Evolutionary conservation across 2,888 invertebrate genomes (phyloP).

Genomic region (Cryptocheilus praepositus): DNA sequence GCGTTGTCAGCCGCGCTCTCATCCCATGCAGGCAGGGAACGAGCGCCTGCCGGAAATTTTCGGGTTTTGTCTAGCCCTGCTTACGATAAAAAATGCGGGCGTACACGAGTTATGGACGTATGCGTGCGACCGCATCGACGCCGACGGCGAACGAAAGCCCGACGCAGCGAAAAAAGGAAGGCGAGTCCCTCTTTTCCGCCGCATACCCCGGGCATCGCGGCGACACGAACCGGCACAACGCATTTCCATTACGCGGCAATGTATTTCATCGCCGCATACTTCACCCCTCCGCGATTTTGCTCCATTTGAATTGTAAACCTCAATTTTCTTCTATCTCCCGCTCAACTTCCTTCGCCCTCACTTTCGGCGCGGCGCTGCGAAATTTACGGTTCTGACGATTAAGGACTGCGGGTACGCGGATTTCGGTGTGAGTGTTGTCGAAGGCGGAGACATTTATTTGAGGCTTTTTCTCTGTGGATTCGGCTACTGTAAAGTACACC

Average conservation of each 20-base stretch:
- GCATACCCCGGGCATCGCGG: conserved; percentile 43
- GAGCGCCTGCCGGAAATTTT: no score
- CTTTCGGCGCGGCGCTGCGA: not conserved
- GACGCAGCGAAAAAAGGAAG: conserved; percentile 3
- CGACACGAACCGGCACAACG: conserved; percentile 48
- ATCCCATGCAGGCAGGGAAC: no score
- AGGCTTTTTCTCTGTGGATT: no score
- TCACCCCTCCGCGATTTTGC: conserved; percentile 47
- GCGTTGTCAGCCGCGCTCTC: no score
- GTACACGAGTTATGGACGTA: no score
- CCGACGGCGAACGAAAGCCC: not conserved
- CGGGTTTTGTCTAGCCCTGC: no score
- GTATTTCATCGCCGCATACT: conserved; percentile 44
- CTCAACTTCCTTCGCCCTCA: conserved; percentile 3
- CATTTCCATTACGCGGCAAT: conserved; percentile 55
- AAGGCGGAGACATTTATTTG: no score
- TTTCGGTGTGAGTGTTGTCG: no score
- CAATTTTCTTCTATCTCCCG: conserved; percentile 30
- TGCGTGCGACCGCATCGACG: not conserved
- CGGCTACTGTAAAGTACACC: no score
- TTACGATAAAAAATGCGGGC: no score
- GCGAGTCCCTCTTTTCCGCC: conserved; percentile 26
- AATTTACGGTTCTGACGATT: no score
- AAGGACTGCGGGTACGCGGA: no score
- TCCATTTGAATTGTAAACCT: conserved; percentile 61